Evolutionary conservation across 2,113 vertebrate species (phyloP).

Genomic region (Serinus canaria): DNA sequence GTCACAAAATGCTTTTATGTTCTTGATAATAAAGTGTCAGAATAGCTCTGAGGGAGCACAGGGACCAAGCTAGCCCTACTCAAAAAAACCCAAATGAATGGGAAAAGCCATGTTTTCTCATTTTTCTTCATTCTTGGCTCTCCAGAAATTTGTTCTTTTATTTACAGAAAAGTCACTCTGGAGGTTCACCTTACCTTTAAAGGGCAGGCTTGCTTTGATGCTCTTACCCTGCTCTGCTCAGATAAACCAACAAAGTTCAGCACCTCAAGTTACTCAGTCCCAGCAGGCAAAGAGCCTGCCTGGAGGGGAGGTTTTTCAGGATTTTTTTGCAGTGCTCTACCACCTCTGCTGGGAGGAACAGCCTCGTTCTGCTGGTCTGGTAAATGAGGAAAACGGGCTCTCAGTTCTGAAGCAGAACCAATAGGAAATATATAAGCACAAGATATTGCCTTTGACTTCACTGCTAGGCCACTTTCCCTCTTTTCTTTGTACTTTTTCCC

Average conservation of each 20-base stretch:
- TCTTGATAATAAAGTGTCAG: not conserved
- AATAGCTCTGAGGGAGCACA: not conserved
- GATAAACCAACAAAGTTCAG: not conserved
- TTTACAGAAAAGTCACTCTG: not conserved
- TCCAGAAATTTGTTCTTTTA: not conserved
- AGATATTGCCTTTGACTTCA: not conserved
- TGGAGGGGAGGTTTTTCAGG: not conserved
- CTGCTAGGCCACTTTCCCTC: not conserved
- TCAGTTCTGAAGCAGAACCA: not conserved
- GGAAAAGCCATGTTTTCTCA: not conserved
- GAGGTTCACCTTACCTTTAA: not conserved
- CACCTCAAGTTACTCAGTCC: not conserved
- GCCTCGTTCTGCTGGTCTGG: not conserved
- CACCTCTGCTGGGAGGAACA: not conserved
- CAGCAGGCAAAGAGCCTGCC: not conserved
- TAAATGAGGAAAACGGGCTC: not conserved
- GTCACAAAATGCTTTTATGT: not conserved
- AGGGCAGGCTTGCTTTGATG: not conserved
- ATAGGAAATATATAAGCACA: not conserved
- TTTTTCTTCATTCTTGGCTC: not conserved
- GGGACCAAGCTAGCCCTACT: not conserved
- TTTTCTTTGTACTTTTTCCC: not conserved
- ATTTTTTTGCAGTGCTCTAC: not conserved
- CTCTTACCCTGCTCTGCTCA: not conserved
- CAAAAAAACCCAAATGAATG: not conserved